phyloP scores from a whole-genome alignment of 2,888 invertebrate species.

The Drosophila helvetica region DNA sequence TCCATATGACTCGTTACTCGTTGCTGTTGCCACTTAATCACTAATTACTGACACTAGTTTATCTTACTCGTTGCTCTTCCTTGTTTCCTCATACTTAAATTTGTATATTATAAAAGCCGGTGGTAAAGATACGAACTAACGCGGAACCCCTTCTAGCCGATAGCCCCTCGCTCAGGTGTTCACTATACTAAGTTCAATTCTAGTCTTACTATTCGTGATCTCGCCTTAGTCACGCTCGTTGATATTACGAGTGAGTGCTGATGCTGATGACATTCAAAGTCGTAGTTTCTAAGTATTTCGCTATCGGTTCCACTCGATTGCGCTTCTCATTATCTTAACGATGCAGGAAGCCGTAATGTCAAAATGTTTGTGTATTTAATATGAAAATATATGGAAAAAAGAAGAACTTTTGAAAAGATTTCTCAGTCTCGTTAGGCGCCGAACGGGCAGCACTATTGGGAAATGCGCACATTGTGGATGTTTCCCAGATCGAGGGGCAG shows the following conservation, averaged over 20 bases:
- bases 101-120: too few relatives aligned
- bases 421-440: conserved; percentile 19
- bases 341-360: neutral
- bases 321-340: neutral
- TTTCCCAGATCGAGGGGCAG: conserved; percentile 62
- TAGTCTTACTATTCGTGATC: conserved; percentile 8
- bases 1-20: neutral
- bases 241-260: neutral
- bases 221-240: conserved; percentile 19
- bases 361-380: conserved; percentile 6
- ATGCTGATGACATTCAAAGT: neutral
- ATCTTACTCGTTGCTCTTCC: neutral
- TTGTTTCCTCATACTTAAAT: neutral
- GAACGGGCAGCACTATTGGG: conserved; percentile 14
- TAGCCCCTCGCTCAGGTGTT: neutral
- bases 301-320: too few relatives aligned
- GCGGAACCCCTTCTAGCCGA: neutral
- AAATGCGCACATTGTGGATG: conserved; percentile 59
- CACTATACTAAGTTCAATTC: neutral
- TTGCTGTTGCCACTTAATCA: neutral
- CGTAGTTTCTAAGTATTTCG: neutral
- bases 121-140: neutral
- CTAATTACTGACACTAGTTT: neutral
- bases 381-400: conserved; percentile 2
- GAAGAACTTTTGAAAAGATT: neutral